phyloP scores from a whole-genome alignment of 1,140 invertebrate species.

The Drosophila repletoides region DNA sequence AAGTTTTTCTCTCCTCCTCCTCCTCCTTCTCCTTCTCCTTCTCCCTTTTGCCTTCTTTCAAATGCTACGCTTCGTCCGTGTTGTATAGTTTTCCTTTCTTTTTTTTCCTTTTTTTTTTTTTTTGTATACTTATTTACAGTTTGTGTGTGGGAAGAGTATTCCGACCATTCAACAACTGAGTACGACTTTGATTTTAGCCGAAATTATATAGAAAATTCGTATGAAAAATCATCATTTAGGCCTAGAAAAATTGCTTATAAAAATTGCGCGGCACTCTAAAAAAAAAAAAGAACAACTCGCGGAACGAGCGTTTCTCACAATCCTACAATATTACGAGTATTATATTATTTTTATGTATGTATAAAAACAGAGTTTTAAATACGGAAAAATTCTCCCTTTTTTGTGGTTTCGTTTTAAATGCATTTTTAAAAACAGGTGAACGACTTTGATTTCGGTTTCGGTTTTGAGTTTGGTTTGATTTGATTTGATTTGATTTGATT shows the following conservation, averaged over 20 bases:
- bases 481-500: constrained; percentile 14
- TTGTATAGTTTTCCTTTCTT: too few relatives aligned
- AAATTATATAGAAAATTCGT: constrained; percentile 59
- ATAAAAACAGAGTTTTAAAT: constrained; percentile 51
- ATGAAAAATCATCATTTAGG: constrained; percentile 59
- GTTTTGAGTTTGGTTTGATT: constrained; percentile 24
- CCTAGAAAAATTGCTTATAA: constrained; percentile 80
- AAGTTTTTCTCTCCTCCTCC: constrained; percentile 18
- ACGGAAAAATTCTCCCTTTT: constrained; percentile 35
- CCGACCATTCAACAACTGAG: constrained; percentile 22
- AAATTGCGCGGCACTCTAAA: constrained; percentile 55
- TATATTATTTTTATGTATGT: constrained; percentile 17
- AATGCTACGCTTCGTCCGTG: constrained; percentile 15
- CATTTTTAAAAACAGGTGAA: constrained; percentile 72
- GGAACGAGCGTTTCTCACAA: constrained; percentile 27
- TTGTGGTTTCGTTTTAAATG: constrained; percentile 54
- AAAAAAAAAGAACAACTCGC: constrained; percentile 20
- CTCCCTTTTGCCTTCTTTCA: constrained; percentile 9
- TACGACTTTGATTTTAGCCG: constrained; percentile 5
- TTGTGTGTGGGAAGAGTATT: constrained; percentile 40
- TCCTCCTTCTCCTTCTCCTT: background rate
- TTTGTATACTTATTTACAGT: constrained; percentile 71
- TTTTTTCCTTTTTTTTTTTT: too few relatives aligned
- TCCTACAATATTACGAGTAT: constrained; percentile 31
- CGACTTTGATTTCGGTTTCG: constrained; percentile 58